phyloP scores from a whole-genome alignment of 2,113 vertebrate genomes.

The Scopus umbretta region DNA sequence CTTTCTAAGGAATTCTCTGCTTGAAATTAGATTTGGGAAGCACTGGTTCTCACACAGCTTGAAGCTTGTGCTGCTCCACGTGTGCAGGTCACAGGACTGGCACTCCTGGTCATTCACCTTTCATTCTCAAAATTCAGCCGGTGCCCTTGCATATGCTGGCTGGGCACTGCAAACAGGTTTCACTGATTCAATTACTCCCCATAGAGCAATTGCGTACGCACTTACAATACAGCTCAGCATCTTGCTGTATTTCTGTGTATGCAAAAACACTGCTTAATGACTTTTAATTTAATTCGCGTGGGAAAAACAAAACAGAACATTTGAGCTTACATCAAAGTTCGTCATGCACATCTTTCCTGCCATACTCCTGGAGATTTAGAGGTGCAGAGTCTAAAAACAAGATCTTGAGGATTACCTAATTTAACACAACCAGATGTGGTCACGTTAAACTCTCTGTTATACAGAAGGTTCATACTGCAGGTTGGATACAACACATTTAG shows the following conservation, averaged over 20 bases:
- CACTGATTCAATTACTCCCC: not conserved
- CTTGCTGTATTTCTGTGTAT: not conserved
- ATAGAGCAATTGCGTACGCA: not conserved
- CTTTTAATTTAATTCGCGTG: not conserved
- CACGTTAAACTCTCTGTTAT: not conserved
- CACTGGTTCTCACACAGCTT: not conserved
- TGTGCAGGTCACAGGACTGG: not conserved
- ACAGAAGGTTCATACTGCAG: not conserved
- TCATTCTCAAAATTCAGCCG: not conserved
- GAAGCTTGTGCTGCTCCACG: not conserved
- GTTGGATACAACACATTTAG: not conserved
- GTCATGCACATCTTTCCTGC: not conserved
- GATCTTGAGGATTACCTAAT: not conserved
- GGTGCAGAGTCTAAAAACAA: not conserved
- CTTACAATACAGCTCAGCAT: not conserved
- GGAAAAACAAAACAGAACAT: not conserved
- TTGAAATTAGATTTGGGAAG: conserved; percentile 14
- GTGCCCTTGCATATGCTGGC: not conserved
- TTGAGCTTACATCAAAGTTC: not conserved
- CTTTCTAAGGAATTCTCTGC: conserved; percentile 17
- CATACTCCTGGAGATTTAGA: not conserved
- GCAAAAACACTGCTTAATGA: not conserved
- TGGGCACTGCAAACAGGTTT: not conserved
- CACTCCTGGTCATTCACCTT: not conserved
- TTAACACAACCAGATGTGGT: not conserved